Conservation (phyloP, 2,888 invertebrate genomes). For the Platynereis dumerilii region DNA sequence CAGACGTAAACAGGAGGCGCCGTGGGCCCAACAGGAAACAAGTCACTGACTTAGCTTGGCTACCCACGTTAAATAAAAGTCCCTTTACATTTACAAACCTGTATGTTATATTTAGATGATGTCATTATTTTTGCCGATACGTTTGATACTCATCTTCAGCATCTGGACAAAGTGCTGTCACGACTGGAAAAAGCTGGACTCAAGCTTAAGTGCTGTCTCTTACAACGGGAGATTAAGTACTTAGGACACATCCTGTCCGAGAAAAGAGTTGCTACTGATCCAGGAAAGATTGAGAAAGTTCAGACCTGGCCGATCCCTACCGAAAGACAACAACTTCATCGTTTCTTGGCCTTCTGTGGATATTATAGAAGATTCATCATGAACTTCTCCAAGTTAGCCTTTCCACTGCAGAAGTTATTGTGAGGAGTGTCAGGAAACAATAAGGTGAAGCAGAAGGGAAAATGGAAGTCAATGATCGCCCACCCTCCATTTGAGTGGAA, state of each 20-base stretch:
- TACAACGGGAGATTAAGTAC: conserved; percentile 18
- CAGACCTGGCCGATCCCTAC: conserved; percentile 13
- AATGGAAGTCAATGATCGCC: too few relatives aligned
- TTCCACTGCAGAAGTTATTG: neutral
- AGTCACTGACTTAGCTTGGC: too few relatives aligned
- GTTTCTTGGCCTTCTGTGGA: conserved; percentile 13
- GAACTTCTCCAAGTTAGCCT: conserved; percentile 12
- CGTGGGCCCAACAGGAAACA: too few relatives aligned
- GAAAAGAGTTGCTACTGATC: conserved; percentile 15
- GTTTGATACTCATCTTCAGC: conserved; percentile 26
- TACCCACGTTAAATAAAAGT: too few relatives aligned
- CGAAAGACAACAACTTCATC: conserved; percentile 11
- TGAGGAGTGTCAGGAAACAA: too few relatives aligned
- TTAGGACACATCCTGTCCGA: conserved; percentile 24
- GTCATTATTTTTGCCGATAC: conserved; percentile 35
- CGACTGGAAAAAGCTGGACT: conserved; percentile 15
- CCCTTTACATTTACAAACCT: too few relatives aligned
- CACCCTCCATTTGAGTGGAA: too few relatives aligned
- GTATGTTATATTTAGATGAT: conserved; percentile 39
- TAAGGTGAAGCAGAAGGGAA: too few relatives aligned
- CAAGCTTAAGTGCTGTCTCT: conserved; percentile 39
- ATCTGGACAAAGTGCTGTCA: conserved; percentile 22
- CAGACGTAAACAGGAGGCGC: too few relatives aligned
- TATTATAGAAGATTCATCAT: conserved; percentile 26
- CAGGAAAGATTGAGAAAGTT: conserved; percentile 17